Percentiles rank a stretch among this genome's conserved stretches.
Evolutionary conservation across 1,140 invertebrate genomes (phyloP).

Genomic region (Diachasma alloeum): DNA sequence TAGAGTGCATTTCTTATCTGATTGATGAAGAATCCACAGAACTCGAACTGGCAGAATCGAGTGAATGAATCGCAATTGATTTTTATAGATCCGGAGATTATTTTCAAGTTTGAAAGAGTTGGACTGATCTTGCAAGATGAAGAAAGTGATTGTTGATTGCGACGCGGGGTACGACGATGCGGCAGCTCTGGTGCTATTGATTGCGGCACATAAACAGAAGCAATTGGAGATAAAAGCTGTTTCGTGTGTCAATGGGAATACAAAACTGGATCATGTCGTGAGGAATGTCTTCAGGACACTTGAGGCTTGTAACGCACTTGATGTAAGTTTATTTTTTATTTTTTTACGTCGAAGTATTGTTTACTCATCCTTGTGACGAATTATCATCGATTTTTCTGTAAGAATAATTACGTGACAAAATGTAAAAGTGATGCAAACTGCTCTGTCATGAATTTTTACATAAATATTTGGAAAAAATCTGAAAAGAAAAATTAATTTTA

Average conservation of each 20-base stretch:
- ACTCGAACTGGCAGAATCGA: no score
- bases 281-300: slow-evolving; percentile 71
- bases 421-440: no score
- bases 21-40: no score
- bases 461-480: no score
- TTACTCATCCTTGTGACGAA: neutral
- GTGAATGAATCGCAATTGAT: no score
- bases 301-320: slow-evolving; percentile 56
- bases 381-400: neutral
- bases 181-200: slow-evolving; percentile 68
- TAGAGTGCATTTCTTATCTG: no score
- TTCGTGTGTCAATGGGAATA: slow-evolving; percentile 73
- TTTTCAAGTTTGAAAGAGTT: neutral
- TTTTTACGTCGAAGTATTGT: no score
- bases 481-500: no score
- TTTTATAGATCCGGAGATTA: no score
- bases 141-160: slow-evolving; percentile 69
- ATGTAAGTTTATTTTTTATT: slow-evolving; percentile 60
- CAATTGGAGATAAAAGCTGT: slow-evolving; percentile 69
- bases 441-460: no score
- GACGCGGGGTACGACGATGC: slow-evolving; percentile 75
- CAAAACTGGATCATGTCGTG: slow-evolving; percentile 68
- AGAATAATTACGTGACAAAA: no score
- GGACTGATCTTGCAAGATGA: neutral
- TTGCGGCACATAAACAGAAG: slow-evolving; percentile 64